Evolutionary conservation across 2,113 vertebrate species (phyloP), one percentile per base, ranked within the genome.

Genomic region (Callipepla squamata): DNA sequence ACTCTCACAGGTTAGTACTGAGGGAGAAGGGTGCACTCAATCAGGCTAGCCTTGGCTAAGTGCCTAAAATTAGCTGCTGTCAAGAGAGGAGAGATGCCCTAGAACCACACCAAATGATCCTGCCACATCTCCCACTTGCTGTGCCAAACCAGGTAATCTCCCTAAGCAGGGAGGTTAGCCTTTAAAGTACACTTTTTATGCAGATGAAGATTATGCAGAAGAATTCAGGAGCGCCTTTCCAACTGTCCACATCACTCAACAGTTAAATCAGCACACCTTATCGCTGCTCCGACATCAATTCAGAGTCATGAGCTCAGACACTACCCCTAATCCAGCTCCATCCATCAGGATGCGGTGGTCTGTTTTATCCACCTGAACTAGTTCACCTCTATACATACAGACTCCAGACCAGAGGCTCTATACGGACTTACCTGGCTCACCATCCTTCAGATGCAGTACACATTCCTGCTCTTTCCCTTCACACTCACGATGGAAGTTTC

Each of bases 271-370:
- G 32, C 58, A n/a, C 26, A 28, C 13, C 48, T 28, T 23, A 40
- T 26, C 22, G n/a, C 55, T 62, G 12, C n/a, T 47, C 70, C 28
- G 36, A 30, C 36, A 36, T 1, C 2, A 0, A 72, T 18, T 48
- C 5, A 12, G n/a, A 75, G 20, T 9, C 14, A 15, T 3, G 3
- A 75, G 63, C 13, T 61, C 63, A 63, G 7, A 20, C 1, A 2
- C 3, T 40, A 12, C 42, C 36, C 11, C 23, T 48, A 45, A 66
- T 10, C 22, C 45, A 1, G 30, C 13, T 55, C 32, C 55, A 47
- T 15, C 38, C 23, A 4, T 0, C 2, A 26, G 42, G 20, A 51
- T 7, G 6, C 2, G 4, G 7, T 3, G 10, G 34, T 32, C 36
- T 7, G 0, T 62, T 79, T 59, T 36, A 45, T 9, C 45, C 23